These are phyloP conservation scores for Rhegmatorhina hoffmannsi DNA, from an alignment of 2,113 vertebrate species.

Conservation along the genomic window DNA sequence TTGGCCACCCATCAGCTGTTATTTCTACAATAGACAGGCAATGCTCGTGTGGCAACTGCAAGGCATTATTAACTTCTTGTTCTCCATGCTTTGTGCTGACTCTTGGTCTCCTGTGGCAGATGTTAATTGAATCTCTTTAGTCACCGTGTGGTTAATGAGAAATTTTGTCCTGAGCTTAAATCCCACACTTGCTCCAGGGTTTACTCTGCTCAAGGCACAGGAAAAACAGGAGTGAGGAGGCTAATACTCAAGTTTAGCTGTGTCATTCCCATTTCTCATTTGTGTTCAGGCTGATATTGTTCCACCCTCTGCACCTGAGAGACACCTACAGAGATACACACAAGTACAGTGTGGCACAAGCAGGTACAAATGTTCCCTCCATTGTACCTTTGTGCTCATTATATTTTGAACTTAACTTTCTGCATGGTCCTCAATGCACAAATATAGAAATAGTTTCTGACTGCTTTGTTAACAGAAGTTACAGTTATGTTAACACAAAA, in stretches of 20 bases:
- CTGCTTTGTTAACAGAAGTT: not conserved
- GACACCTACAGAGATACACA: too few relatives aligned
- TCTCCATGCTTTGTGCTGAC: not conserved
- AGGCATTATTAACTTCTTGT: not conserved
- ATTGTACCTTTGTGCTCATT: not conserved
- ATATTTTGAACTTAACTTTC: not conserved
- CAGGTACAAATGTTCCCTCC: not conserved
- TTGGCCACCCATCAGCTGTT: not conserved
- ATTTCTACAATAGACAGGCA: not conserved
- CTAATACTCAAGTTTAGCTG: not conserved
- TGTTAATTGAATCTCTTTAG: not conserved
- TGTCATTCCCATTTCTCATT: not conserved
- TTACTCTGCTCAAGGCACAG: not conserved
- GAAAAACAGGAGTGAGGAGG: not conserved
- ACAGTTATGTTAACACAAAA: not conserved
- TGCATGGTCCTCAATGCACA: not conserved
- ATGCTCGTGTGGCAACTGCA: not conserved
- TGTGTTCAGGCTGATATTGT: not conserved
- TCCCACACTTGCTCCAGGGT: not conserved
- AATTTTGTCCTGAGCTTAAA: not conserved
- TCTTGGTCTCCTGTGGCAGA: not conserved
- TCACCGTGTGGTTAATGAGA: not conserved
- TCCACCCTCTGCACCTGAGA: not conserved
- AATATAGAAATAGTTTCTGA: not conserved
- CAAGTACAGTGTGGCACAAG: not conserved